Conservation (phyloP, 2,113 vertebrate species). For the Chionomys nivalis region DNA sequence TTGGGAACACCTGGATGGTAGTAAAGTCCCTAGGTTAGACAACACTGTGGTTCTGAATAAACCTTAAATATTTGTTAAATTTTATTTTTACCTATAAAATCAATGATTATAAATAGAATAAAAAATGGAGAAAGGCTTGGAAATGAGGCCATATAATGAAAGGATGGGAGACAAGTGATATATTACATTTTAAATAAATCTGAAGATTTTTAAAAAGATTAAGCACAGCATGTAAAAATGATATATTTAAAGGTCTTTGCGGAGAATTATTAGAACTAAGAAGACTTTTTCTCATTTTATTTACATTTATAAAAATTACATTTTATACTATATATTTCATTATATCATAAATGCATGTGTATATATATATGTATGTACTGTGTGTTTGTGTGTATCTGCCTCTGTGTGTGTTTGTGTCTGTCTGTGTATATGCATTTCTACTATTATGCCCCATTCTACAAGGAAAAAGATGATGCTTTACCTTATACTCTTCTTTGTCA, state of each 20-base stretch:
- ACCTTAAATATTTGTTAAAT: neutral
- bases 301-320: neutral
- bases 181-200: neutral
- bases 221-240: neutral
- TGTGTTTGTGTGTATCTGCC: neutral
- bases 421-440: neutral
- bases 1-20: neutral
- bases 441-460: neutral
- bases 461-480: neutral
- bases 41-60: neutral
- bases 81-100: constrained; percentile 2
- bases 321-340: neutral
- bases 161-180: neutral
- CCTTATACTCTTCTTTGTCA: neutral
- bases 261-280: neutral
- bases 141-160: neutral
- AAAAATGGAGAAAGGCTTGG: neutral
- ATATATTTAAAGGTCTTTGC: neutral
- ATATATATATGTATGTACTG: too few relatives aligned
- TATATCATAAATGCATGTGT: neutral
- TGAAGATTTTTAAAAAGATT: neutral
- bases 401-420: neutral
- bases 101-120: neutral
- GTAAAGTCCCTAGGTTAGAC: neutral
- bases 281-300: neutral